Evolutionary conservation across 2,113 vertebrate species (phyloP), one percentile per base, ranked within the genome.

Genomic region (Alouatta palliata): DNA sequence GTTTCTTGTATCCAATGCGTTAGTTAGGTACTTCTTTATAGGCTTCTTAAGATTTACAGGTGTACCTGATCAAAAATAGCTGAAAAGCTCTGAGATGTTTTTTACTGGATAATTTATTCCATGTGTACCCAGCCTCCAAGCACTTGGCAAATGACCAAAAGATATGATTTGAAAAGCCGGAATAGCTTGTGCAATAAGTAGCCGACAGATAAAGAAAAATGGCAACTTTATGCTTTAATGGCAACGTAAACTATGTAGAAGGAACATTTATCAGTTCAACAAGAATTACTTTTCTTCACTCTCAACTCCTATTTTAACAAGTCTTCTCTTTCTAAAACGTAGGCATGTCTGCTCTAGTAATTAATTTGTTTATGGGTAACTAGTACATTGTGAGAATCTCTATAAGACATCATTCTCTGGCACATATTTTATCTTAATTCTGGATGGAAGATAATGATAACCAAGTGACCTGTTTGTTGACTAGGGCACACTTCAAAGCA

Each of bases 141-240:
- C 76, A 76, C 90, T 90, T 54, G 77, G 80, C 91, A 86, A 0
- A 0, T 17, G 64, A 85, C 68, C 81, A 45, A 2, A 70, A 70
- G 80, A 66, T 71, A 40, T 6, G 64, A 88, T 40, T 52, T 97
- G 87, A 81, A 77, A 96, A 96, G 40, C 17, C 82, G 23, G 27
- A 75, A 52, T 35, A 87, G 79, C 92, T 94, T 66, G 14, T 52
- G 61, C 27, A 97, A 95, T 94, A 95, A 97, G 97, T 66, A 84
- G 64, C 35, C 66, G 94, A 81, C 94, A 95, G 83, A 85, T 58
- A 82, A 95, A 93, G 97, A 82, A 70, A 98, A 98, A 96, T 4
- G 95, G 87, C n/a, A 70, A 49, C 40, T 97, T 96, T 37, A 0
- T 84, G 45, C 92, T 90, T 96, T 81, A 85, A 79, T 85, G 43